A percentile compares a stretch with the other conserved stretches of the same genome.
Conservation (phyloP, 92 coral and sea anemone genomes). For the Anthopleura xanthogrammica region DNA sequence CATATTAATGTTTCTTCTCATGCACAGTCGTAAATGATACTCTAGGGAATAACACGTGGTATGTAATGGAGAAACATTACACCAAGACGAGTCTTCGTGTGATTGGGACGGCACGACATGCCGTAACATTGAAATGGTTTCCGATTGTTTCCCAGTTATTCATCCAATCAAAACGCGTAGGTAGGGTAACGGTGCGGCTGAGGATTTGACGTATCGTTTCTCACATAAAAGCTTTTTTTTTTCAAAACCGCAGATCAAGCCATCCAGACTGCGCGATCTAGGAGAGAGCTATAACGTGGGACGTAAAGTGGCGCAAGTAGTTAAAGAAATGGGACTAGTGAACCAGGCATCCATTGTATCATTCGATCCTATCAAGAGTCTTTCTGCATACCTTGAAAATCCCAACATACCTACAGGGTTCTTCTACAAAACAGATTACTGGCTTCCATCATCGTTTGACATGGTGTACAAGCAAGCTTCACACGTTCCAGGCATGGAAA, state of each 20-base stretch:
- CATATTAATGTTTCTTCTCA: too few relatives aligned
- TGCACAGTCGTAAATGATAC: too few relatives aligned
- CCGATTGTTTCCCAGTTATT: too few relatives aligned
- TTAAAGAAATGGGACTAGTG: conserved; percentile 55
- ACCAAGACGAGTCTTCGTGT: too few relatives aligned
- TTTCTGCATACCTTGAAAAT: conserved; percentile 61
- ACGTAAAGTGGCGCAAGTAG: conserved; percentile 71
- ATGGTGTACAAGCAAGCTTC: conserved; percentile 25
- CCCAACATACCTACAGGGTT: conserved; percentile 60
- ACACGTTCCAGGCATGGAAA: conserved; percentile 56
- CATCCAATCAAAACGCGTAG: too few relatives aligned
- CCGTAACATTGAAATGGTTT: too few relatives aligned
- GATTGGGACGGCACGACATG: too few relatives aligned
- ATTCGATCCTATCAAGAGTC: conserved; percentile 81
- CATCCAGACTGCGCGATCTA: conserved; percentile 58
- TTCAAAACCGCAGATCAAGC: conserved; percentile 63
- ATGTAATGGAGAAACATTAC: too few relatives aligned
- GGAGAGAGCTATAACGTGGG: conserved; percentile 72
- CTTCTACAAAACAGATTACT: conserved; percentile 54
- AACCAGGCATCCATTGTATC: conserved; percentile 70
- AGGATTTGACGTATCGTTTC: too few relatives aligned
- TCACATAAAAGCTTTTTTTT: not conserved
- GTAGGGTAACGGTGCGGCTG: too few relatives aligned
- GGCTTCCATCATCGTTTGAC: conserved; percentile 38
- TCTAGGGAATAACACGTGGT: too few relatives aligned